Base-by-base conservation (phyloP, 2,888 invertebrate species). In the Drosophila sordidula region DNA sequence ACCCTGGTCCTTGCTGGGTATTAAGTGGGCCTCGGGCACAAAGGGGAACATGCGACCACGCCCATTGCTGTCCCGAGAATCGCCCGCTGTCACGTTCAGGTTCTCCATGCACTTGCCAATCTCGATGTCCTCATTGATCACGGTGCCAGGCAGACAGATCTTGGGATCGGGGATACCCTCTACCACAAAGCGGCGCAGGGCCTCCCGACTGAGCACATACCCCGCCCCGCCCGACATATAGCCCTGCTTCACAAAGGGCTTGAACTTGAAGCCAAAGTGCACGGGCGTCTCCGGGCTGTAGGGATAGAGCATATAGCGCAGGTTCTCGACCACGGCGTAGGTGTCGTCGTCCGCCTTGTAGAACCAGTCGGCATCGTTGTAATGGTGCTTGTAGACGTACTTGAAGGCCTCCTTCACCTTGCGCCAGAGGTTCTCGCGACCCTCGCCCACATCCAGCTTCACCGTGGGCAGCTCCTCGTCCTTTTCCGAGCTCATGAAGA, bases 31-130 rank as follows among this genome's bases (percentile, higher is more conserved):
- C 79, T 97, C 96, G 0, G 98, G 98, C 3, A 96, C 94, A 93
- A 98, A 98, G 0, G 98, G 98, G 92, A 99, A 97, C 93, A 99
- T 98, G 38, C 98, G 93, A 0, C 98, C 98, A 6, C 98, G 94
- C 0, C 96, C 96, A 52, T 95, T 92, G 0, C 94, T 93, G 92
- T 99, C 99, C 8, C 98, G 93, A 0, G 97, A 95, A 91, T 99
- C 98, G 82, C 96, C 97, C 1, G 98, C 98, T 61, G 93, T 93
- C 0, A 99, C 98, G 0, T 96, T 96, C 0, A 98, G 94, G 52
- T 94, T 95, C 87, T 96, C 95, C 86, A 99, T 92, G 89, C 99
- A 91, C 57, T 94, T 83, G 0, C 98, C 99, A 42, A 91, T 82
- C 68, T 90, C 90, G 4, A 89, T 78, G 59, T 91, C 90, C 73